A percentile compares a stretch with the other conserved stretches of the same genome.
phyloP scores from a whole-genome alignment of 2,888 invertebrate genomes.

The Cacoxenus indagator region DNA sequence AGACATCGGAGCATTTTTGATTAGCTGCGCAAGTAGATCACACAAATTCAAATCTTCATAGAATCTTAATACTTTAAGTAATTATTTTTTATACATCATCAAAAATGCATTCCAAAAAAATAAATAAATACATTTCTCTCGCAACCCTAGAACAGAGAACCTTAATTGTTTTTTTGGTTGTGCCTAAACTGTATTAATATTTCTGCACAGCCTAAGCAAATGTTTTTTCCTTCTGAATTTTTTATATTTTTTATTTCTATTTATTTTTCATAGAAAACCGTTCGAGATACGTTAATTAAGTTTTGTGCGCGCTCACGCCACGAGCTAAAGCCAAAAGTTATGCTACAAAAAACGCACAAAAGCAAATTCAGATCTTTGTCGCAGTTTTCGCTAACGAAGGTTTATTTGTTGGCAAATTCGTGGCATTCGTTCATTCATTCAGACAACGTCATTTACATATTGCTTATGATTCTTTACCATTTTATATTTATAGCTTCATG shows the following conservation, averaged over 20 bases:
- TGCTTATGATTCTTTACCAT: slow-evolving; percentile 11
- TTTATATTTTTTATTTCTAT: background rate
- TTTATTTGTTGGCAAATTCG: background rate
- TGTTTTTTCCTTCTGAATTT: background rate
- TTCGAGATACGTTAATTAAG: slow-evolving; percentile 3
- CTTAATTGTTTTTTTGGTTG: no score
- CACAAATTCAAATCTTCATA: no score
- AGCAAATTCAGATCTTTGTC: background rate
- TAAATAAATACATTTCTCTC: no score
- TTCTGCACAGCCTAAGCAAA: no score
- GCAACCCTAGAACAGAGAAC: no score
- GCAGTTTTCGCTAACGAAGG: background rate
- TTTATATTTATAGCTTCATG: slow-evolving; percentile 56
- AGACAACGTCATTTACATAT: background rate
- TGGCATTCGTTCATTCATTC: slow-evolving; percentile 7
- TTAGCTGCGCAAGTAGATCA: no score
- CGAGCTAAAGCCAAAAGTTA: background rate
- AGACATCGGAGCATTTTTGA: no score
- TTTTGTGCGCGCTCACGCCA: background rate
- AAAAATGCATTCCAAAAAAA: no score
- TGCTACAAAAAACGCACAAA: background rate
- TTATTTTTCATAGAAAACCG: background rate
- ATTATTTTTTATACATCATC: no score
- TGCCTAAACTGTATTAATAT: no score
- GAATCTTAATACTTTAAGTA: no score